Percentiles rank a stretch among this genome's conserved stretches.
Evolutionary conservation across 2,888 invertebrate species (phyloP).

Genomic region (Ferrisia virgata): DNA sequence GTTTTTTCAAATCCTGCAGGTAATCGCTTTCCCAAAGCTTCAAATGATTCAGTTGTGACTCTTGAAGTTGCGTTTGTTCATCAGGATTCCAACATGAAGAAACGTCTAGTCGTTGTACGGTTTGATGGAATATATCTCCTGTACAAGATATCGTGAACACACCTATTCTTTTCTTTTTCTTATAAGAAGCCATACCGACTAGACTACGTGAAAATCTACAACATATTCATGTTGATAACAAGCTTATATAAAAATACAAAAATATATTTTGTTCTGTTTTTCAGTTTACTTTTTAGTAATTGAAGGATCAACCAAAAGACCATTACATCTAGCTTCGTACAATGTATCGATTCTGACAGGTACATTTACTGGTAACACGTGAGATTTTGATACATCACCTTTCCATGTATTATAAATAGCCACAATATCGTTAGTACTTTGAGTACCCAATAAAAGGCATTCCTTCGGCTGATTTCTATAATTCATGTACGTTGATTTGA

Average conservation of each 20-base stretch:
- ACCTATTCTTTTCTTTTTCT: neutral
- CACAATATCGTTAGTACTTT: slow-evolving; percentile 1
- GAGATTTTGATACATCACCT: neutral
- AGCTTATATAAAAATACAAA: neutral
- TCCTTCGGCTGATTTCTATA: neutral
- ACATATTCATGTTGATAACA: neutral
- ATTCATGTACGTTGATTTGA: neutral
- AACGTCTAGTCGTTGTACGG: neutral
- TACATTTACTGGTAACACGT: neutral
- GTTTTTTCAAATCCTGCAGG: neutral
- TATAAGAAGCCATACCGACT: slow-evolving; percentile 33
- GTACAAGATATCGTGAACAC: neutral
- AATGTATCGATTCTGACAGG: slow-evolving; percentile 39
- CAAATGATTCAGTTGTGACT: slow-evolving; percentile 1
- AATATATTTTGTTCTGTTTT: no score
- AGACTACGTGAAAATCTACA: slow-evolving; percentile 13
- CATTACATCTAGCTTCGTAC: slow-evolving; percentile 18
- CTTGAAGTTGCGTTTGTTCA: neutral
- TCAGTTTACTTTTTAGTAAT: slow-evolving; percentile 8
- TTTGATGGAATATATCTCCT: slow-evolving; percentile 37
- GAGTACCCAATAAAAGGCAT: slow-evolving; percentile 11
- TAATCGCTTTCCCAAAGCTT: slow-evolving; percentile 17
- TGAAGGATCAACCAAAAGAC: neutral
- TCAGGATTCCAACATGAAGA: neutral
- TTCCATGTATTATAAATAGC: slow-evolving; percentile 24